Percentiles rank a stretch among this genome's conserved stretches.
Evolutionary conservation across 2,888 invertebrate species (phyloP).

Genomic region (Macrosiphum euphorbiae): DNA sequence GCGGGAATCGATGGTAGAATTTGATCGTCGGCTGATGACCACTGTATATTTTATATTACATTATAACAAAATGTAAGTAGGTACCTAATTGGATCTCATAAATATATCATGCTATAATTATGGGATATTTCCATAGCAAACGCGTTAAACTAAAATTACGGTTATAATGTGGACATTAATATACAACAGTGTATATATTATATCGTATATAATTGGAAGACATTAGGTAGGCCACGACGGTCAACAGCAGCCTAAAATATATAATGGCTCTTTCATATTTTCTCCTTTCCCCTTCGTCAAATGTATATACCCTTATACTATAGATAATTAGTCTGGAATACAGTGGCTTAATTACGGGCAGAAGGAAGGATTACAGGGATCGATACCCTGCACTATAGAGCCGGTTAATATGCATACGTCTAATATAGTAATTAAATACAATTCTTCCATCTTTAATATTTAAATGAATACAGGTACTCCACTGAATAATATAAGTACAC

Average conservation of each 20-base stretch:
- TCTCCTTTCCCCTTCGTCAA: not conserved
- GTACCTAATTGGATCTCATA: not conserved
- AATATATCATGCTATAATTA: not conserved
- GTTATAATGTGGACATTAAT: slow-evolving; percentile 28
- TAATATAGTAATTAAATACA: not conserved
- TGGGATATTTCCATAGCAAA: not conserved
- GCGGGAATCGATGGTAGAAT: not conserved
- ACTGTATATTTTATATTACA: not conserved
- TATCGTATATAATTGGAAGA: slow-evolving; percentile 11
- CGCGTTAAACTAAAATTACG: slow-evolving; percentile 1
- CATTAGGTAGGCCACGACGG: not conserved
- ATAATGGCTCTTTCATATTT: not conserved
- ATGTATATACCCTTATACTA: not conserved
- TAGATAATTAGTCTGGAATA: not conserved
- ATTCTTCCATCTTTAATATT: not conserved
- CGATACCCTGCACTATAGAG: not conserved
- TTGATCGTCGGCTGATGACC: not conserved
- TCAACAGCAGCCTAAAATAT: not conserved
- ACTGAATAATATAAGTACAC: not conserved
- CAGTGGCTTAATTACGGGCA: not conserved
- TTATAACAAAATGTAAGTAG: not conserved
- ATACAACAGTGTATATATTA: not conserved
- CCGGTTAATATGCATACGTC: not conserved
- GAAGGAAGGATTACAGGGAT: not conserved
- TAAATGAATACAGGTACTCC: not conserved